These are phyloP conservation scores for Eremophila alpestris DNA, from an alignment of 2,797 vertebrate species.

Conservation along the genomic window DNA sequence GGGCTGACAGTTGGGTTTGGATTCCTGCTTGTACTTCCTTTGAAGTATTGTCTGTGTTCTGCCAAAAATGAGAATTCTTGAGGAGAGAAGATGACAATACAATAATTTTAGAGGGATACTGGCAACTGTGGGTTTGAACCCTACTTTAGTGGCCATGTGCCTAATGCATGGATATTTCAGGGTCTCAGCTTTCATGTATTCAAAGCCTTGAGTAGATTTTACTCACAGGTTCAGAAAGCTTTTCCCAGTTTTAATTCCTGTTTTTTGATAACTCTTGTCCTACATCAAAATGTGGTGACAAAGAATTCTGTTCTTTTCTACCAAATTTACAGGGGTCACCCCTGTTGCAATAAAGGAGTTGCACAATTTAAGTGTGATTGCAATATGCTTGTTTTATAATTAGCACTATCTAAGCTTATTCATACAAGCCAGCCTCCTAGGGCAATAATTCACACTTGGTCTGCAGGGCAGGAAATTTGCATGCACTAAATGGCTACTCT, in stretches of 20 bases:
- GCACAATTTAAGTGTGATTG: conserved; percentile 57
- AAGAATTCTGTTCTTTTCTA: conserved; percentile 10
- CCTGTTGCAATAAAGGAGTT: conserved; percentile 24
- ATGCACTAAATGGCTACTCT: conserved; percentile 47
- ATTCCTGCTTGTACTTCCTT: neutral
- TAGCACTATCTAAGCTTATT: conserved; percentile 54
- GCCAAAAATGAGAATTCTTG: neutral
- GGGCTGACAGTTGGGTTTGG: neutral
- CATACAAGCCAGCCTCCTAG: conserved; percentile 40
- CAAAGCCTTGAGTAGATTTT: neutral
- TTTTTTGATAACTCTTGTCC: neutral
- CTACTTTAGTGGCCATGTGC: neutral
- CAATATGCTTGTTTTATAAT: conserved; percentile 62
- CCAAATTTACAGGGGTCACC: neutral
- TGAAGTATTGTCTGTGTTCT: neutral
- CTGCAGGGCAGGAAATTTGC: conserved; percentile 66
- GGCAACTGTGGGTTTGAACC: neutral
- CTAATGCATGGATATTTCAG: neutral
- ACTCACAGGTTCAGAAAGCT: neutral
- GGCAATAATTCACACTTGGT: conserved; percentile 59
- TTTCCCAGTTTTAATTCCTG: neutral
- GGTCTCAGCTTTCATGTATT: neutral
- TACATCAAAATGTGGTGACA: neutral
- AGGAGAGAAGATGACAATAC: neutral
- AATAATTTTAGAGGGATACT: neutral